These are phyloP conservation scores for Geophilus truncorum DNA, from an alignment of 2,888 invertebrate genomes.

Conservation along the genomic window DNA sequence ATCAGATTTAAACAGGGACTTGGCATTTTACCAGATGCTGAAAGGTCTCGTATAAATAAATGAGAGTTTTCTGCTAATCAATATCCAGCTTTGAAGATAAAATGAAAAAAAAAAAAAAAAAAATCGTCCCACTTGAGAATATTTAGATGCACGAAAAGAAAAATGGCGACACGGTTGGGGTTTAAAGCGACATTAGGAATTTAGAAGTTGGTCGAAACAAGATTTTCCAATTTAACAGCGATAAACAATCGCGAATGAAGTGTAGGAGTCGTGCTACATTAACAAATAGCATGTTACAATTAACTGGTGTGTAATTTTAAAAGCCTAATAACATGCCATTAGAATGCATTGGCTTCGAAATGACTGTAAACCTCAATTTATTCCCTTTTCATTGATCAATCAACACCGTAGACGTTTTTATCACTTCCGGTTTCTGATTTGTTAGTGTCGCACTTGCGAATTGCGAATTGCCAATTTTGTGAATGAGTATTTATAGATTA, in stretches of 20 bases:
- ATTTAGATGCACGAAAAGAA: not conserved
- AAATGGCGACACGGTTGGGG: not conserved
- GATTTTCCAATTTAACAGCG: not conserved
- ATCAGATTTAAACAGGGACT: not conserved
- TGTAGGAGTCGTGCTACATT: too few relatives aligned
- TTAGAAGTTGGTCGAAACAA: too few relatives aligned
- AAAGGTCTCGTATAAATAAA: slow-evolving; percentile 4
- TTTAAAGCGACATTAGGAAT: too few relatives aligned
- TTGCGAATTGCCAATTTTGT: too few relatives aligned
- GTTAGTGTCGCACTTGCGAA: too few relatives aligned
- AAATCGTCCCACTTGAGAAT: not conserved
- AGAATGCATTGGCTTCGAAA: not conserved
- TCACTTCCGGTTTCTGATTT: too few relatives aligned
- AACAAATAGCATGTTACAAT: not conserved
- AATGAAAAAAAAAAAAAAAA: not conserved
- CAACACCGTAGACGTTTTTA: too few relatives aligned
- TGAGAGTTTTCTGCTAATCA: not conserved
- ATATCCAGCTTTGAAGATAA: not conserved
- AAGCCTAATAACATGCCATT: not conserved
- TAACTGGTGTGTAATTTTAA: not conserved
- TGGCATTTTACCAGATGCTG: not conserved
- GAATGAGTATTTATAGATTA: too few relatives aligned
- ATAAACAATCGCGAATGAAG: too few relatives aligned
- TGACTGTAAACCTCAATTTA: too few relatives aligned
- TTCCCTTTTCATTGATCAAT: not conserved